Evolutionary conservation across 2,113 vertebrate species (phyloP), one percentile per base, ranked within the genome.

Genomic region (Pan paniscus): DNA sequence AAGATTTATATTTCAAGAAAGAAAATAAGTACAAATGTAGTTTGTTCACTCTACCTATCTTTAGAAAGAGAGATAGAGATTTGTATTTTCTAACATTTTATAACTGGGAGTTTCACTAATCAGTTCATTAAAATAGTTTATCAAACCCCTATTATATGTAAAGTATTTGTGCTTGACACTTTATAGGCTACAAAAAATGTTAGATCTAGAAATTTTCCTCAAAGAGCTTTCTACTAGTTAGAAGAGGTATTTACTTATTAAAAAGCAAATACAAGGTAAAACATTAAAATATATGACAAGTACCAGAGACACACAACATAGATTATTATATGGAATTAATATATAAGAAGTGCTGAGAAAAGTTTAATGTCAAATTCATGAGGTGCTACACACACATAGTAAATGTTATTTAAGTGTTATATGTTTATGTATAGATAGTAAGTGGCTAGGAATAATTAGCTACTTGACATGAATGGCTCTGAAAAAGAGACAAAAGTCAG

Each of bases 361-460:
- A 23, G 86, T 83, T 84, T 76, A 78, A 55, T 61, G 48, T 70
- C 72, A 82, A 83, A 32, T 52, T 59, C 25, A 40, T 12, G 0
- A 83, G 73, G 17, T 30, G 55, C 84, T 68, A 67, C 93, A 23
- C 81, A 90, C 22, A 90, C 22, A 80, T 8, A 88, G 38, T 23
- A 32, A 68, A 70, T 35, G 25, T 40, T 57, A 48, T 6, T 4
- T 43, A 86, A 59, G 35, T 52, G 18, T 5, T 70, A 14, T 35
- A 1, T 75, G 76, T 92, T 50, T 83, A 94, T 78, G 67, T 59
- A 38, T 50, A 92, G 27, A 79, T 1, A 75, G n/a, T 61, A 55
- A 91, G 16, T 48, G 35, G 2, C 61, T 61, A 38, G n/a, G 40
- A 97, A 97, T 84, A 85, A 88, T 94, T 46, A 90, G 61, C 40